Percentiles rank a stretch among this genome's conserved stretches.
These are phyloP conservation scores for Brachypalpus laphriformis DNA, from an alignment of 2,888 invertebrate genomes.

Conservation along the genomic window DNA sequence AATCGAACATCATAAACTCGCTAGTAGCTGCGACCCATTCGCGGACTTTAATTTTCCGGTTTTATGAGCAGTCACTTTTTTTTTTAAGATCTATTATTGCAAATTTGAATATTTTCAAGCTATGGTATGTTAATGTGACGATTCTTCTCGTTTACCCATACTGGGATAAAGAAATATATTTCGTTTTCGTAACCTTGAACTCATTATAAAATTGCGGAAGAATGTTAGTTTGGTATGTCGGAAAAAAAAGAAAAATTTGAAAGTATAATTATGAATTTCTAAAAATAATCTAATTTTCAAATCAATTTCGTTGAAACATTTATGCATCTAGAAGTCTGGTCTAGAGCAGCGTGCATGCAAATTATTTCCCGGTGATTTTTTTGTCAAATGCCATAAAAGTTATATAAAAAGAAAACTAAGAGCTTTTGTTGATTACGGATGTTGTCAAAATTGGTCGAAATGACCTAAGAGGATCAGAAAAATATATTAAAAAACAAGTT, in stretches of 20 bases:
- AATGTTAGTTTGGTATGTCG: background rate
- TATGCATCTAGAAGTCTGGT: background rate
- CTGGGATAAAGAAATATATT: background rate
- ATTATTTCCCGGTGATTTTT: background rate
- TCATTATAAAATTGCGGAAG: background rate
- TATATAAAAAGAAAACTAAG: background rate
- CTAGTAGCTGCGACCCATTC: too few relatives aligned
- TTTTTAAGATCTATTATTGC: background rate
- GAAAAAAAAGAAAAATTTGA: background rate
- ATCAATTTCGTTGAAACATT: background rate
- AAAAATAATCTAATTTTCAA: background rate
- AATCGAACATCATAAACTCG: too few relatives aligned
- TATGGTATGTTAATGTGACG: too few relatives aligned
- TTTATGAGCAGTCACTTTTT: background rate
- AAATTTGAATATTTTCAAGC: background rate
- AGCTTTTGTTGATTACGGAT: background rate
- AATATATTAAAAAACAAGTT: background rate
- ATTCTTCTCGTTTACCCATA: background rate
- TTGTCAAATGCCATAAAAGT: background rate
- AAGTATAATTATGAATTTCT: background rate
- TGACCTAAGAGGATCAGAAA: background rate
- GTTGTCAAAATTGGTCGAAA: background rate
- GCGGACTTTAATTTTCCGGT: background rate
- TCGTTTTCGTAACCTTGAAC: conserved; percentile 23
- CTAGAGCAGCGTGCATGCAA: background rate